Evolutionary conservation across 2,888 invertebrate species (phyloP).

Genomic region (Brenthis hecate): DNA sequence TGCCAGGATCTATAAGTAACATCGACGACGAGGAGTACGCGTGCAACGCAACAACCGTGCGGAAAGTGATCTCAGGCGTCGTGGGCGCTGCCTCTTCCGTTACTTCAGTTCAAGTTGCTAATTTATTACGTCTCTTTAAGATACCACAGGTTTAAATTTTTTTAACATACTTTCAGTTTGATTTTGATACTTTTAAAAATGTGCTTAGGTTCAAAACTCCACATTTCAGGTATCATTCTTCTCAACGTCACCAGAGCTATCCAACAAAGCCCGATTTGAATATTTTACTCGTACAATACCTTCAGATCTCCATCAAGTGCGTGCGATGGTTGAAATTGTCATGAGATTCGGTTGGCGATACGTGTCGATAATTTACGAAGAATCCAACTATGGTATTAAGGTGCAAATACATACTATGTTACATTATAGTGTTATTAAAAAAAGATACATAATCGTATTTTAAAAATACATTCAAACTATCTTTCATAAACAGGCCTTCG

Average conservation of each 20-base stretch:
- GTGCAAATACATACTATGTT: slow-evolving; percentile 64
- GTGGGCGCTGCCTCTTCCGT: slow-evolving; percentile 88
- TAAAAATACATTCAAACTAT: background rate
- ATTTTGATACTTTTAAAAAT: background rate
- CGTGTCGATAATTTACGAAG: slow-evolving; percentile 97
- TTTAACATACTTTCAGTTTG: background rate
- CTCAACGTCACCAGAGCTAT: slow-evolving; percentile 95
- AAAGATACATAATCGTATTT: too few relatives aligned
- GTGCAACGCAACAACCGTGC: slow-evolving; percentile 87
- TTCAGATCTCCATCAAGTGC: slow-evolving; percentile 95
- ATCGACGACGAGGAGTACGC: slow-evolving; percentile 93
- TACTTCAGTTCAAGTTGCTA: slow-evolving; percentile 98
- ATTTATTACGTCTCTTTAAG: slow-evolving; percentile 90
- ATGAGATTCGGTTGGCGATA: slow-evolving; percentile 94
- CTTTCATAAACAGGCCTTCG: slow-evolving; percentile 75
- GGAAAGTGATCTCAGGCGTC: slow-evolving; percentile 74
- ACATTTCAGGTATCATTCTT: slow-evolving; percentile 92
- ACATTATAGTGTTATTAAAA: background rate
- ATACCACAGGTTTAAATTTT: slow-evolving; percentile 86
- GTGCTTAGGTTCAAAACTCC: background rate
- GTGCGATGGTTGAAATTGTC: slow-evolving; percentile 97
- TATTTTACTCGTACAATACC: slow-evolving; percentile 97
- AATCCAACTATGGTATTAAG: slow-evolving; percentile 97
- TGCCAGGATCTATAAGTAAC: slow-evolving; percentile 94
- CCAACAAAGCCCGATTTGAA: slow-evolving; percentile 96